Evolutionary conservation across 53 echinoderm and acorn worm species (phyloP), one percentile per base, ranked within the genome.

Genomic region (Mesocentrotus franciscanus): DNA sequence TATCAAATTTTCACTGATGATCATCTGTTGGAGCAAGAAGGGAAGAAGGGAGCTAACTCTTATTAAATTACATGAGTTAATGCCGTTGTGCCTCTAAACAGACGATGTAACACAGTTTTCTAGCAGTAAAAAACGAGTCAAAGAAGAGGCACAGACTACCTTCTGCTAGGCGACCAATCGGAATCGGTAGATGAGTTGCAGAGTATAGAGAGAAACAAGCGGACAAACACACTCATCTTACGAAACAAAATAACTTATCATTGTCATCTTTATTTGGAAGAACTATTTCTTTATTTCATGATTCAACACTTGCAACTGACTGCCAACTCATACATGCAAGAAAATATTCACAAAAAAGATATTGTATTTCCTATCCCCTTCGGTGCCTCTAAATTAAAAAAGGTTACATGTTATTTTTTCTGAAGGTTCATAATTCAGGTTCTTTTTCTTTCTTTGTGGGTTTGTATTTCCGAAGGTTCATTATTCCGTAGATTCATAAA

Each of bases 271-370:
- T 87, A 57, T 58, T 87, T 87, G 87, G 87, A 87, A 87, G 87
- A 87, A 87, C 87, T 87, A 87, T 26, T 87, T 87, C 29, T 87
- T 87, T 87, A 87, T 87, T 87, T 87, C 87, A 87, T 87, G 2
- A 87, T 58, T 87, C 58, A 87, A 57, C 59, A 57, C 10, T 13
- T 87, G 84, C 42, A 84, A 84, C 0, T 58, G 59, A 87, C 57
- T 58, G 87, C 27, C 18, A 87, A 87, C 57, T 58, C 58, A 87
- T 87, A 87, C 59, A 87, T 87, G 87, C 87, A 87, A 27, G 59
- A 87, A 11, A 75, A 58, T n/a, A 87, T 87, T 87, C 57, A 87
- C 58, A 87, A 58, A 57, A 57, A 4, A 87, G 22, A 81, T 39
- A 20, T 5, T 18, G 4, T 78, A 81, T 18, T 18, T 22, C 42